Evolutionary conservation across 1,140 invertebrate genomes (phyloP).

Genomic region (Hyles vespertilio): DNA sequence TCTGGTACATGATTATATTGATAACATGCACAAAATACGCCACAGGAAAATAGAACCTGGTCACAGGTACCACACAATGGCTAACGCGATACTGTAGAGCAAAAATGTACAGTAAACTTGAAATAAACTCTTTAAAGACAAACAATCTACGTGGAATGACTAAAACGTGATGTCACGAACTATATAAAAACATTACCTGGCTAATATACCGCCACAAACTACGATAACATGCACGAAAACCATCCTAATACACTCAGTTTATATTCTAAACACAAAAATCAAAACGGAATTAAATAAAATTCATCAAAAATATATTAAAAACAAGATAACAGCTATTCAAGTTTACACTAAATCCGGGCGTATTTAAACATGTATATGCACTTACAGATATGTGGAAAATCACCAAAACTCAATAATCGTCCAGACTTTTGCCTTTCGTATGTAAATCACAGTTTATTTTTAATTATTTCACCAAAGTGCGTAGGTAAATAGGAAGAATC

Average conservation of each 20-base stretch:
- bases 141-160: too few relatives aligned
- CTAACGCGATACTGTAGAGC: too few relatives aligned
- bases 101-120: too few relatives aligned
- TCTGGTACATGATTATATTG: too few relatives aligned
- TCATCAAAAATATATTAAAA: neutral
- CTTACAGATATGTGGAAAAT: constrained; percentile 1
- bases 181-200: too few relatives aligned
- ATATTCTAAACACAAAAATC: neutral
- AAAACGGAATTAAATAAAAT: neutral
- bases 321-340: neutral
- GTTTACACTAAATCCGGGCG: neutral
- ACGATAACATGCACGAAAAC: neutral
- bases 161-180: too few relatives aligned
- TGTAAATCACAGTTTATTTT: constrained; percentile 16
- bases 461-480: constrained; percentile 21
- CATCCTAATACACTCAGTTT: too few relatives aligned
- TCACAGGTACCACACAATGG: too few relatives aligned
- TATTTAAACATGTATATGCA: neutral
- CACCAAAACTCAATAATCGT: constrained; percentile 1
- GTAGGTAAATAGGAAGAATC: constrained; percentile 20
- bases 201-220: constrained; percentile 8
- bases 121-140: too few relatives aligned
- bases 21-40: too few relatives aligned
- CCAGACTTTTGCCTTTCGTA: too few relatives aligned
- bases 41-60: too few relatives aligned